phyloP scores from a whole-genome alignment of 2,797 vertebrate genomes.

The Scolopax rusticola region DNA sequence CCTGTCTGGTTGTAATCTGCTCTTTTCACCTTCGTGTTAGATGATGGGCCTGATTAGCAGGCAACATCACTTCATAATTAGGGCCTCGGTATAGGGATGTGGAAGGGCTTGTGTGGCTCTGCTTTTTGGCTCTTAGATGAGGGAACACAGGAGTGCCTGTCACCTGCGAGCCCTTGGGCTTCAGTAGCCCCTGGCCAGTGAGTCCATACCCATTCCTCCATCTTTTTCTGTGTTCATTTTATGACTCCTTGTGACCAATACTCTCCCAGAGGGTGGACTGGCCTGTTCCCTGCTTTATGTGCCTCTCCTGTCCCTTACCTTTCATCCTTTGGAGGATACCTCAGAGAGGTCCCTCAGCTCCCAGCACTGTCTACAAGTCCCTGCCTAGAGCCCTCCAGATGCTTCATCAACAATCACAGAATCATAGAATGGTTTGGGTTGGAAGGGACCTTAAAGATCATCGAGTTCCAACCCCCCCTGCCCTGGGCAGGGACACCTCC shows the following conservation, averaged over 20 bases:
- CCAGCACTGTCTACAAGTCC: neutral
- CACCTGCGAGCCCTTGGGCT: neutral
- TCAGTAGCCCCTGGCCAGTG: neutral
- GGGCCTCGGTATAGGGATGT: rapidly evolving
- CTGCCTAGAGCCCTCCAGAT: neutral
- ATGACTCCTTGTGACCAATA: rapidly evolving
- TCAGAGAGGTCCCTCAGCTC: neutral
- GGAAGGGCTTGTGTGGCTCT: neutral
- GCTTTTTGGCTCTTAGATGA: neutral
- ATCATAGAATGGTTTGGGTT: too few relatives aligned
- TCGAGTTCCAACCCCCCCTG: too few relatives aligned
- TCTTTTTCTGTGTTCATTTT: neutral
- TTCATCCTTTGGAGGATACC: neutral
- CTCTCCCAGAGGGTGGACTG: neutral
- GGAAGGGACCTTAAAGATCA: too few relatives aligned
- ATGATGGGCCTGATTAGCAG: neutral
- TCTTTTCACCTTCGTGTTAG: neutral
- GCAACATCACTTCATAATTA: neutral
- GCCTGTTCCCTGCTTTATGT: neutral
- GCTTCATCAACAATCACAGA: neutral
- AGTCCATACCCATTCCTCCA: neutral
- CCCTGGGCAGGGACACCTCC: too few relatives aligned
- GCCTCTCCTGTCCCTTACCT: neutral
- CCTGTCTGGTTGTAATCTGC: neutral
- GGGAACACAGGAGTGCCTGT: neutral